phyloP scores from a whole-genome alignment of 2,113 vertebrate species.

The Oreochromis tanganicae region DNA sequence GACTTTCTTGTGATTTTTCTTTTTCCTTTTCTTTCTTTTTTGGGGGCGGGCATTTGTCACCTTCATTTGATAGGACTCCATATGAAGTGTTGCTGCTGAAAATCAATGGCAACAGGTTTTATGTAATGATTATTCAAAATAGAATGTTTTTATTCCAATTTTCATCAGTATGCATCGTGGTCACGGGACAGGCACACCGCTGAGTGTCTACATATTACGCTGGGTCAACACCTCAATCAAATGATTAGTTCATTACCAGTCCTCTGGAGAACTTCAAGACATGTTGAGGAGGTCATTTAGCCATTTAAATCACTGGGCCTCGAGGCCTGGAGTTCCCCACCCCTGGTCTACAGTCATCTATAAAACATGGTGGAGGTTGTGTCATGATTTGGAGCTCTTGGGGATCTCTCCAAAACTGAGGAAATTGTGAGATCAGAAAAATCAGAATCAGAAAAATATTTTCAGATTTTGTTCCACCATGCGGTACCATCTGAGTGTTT shows the following conservation, averaged over 20 bases:
- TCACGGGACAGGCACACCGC: not conserved
- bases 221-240: not conserved
- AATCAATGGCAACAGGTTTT: not conserved
- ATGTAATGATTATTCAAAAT: not conserved
- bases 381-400: not conserved
- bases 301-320: not conserved
- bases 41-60: fast-evolving
- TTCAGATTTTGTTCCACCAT: not conserved
- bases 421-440: not conserved
- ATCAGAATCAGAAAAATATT: not conserved
- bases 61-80: not conserved
- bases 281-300: not conserved
- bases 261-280: not conserved
- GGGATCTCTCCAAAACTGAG: not conserved
- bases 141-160: not conserved
- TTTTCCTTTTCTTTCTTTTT: not conserved
- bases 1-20: not conserved
- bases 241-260: not conserved
- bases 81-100: not conserved
- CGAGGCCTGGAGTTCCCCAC: not conserved
- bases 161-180: fast-evolving
- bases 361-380: too few species aligned
- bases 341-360: not conserved
- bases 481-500: not conserved
- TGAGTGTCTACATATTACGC: not conserved